These are phyloP conservation scores for Sclerurus mexicanus DNA, from an alignment of 2,113 vertebrate species.

Conservation along the genomic window DNA sequence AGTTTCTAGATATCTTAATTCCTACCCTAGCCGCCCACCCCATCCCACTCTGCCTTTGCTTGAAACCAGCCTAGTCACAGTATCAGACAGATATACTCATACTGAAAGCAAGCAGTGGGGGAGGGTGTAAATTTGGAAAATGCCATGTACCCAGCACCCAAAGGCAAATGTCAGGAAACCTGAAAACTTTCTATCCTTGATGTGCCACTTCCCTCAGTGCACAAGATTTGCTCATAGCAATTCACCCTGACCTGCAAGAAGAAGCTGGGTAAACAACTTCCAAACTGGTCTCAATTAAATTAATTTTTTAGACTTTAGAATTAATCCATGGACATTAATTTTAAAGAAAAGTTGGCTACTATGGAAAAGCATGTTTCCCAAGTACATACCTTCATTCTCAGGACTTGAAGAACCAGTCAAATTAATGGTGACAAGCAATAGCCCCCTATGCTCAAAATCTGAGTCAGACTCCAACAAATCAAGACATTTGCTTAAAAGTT, in stretches of 20 bases:
- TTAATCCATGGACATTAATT: background rate
- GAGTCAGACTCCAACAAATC: background rate
- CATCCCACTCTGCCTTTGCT: background rate
- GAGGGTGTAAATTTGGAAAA: background rate
- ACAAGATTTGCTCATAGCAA: background rate
- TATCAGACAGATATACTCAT: background rate
- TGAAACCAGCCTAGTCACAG: background rate
- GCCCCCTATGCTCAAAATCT: background rate
- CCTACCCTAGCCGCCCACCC: accelerated
- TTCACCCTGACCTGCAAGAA: accelerated
- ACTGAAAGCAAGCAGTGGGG: background rate
- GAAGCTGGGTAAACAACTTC: background rate
- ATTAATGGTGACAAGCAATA: background rate
- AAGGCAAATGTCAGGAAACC: background rate
- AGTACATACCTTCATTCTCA: background rate
- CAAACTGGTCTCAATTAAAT: background rate
- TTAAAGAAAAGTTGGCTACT: background rate
- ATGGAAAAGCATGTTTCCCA: background rate
- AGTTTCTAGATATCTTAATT: background rate
- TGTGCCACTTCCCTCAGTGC: background rate
- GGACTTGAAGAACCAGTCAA: background rate
- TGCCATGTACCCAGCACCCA: background rate
- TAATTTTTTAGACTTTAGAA: background rate
- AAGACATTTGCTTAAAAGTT: background rate
- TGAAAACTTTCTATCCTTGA: background rate